phyloP scores from a whole-genome alignment of 2,888 invertebrate genomes.

The Limnephilus rhombicus region DNA sequence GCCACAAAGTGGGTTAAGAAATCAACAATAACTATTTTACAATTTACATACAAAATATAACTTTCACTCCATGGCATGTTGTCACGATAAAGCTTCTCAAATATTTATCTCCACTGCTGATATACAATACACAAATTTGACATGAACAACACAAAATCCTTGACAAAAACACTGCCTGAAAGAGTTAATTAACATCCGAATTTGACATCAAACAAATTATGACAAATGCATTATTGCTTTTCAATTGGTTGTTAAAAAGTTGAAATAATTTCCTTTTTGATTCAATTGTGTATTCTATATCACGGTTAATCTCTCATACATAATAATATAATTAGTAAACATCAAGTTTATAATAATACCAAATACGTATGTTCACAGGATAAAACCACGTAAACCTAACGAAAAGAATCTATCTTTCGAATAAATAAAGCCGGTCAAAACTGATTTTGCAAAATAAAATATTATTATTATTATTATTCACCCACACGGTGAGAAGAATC shows the following conservation, averaged over 20 bases:
- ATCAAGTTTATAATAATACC: conserved; percentile 26
- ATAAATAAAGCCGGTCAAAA: conserved; percentile 39
- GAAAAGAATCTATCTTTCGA: conserved; percentile 41
- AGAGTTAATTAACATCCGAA: background rate
- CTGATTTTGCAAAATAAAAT: conserved; percentile 47
- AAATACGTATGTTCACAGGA: background rate
- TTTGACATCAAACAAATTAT: background rate
- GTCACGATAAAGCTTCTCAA: conserved; percentile 30
- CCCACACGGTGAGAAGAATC: conserved; percentile 18
- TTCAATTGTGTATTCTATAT: background rate
- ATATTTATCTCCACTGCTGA: background rate
- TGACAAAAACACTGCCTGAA: background rate
- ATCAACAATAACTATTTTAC: background rate
- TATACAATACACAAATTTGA: background rate
- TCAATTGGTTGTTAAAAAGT: background rate
- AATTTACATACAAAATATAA: background rate
- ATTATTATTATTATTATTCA: background rate
- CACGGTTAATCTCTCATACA: background rate
- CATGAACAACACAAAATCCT: background rate
- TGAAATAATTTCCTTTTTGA: background rate
- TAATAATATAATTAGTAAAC: conserved; percentile 1
- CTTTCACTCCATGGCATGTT: conserved; percentile 30
- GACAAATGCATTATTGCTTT: background rate
- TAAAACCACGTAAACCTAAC: background rate
- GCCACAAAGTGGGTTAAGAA: background rate